Base-by-base conservation (phyloP, 2,888 invertebrate species). In the Psococerastis gibbosa region DNA sequence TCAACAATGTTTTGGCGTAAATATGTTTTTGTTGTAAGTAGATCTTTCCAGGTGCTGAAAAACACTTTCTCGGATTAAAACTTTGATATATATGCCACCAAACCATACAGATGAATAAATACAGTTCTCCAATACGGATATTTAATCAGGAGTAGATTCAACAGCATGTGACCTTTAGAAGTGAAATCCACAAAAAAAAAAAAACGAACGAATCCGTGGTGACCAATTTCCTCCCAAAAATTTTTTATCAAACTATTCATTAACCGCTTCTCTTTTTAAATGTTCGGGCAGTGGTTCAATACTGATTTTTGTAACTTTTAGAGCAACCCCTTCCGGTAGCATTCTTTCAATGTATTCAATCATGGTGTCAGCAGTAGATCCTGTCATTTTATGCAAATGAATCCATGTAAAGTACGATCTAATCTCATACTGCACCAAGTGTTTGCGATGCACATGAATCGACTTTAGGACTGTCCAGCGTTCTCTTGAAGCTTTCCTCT, bases 321-420 rank as follows among this genome's bases (percentile, higher is more conserved):
- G 71, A 3, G 88, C 87, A 49, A 97, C 84, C 32, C 97, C 97
- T 69, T 98, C 98, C 0, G 98, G 98, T 44, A 98, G 68, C 67
- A 97, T 97, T 53, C 97, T 69, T 61, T 98, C 79, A 46, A 95
- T 75, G 59, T 98, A 98, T 65, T 98, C 98, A 43, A 98, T 63
- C 58, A 85, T 84, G 8, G 97, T 95, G 51, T 88, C 88, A 41
- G 92, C 80, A 9, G 97, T 98, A 3, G 94, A 94, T 1, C 89
- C 92, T 0, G 98, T 98, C 9, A 98, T 57, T 54, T 80, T 71
- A 53, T 79, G 75, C 22, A 92, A 73, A 54, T 82, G 76, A 55
- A 94, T 67, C 55, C 81, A 80, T 48, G 80, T 73, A 60, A 79
- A 94, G 62, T 94, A 83, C 2, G 97, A 97, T 52, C 97, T 71